Conservation (phyloP, 2,113 vertebrate species). For the Sturnira hondurensis region DNA sequence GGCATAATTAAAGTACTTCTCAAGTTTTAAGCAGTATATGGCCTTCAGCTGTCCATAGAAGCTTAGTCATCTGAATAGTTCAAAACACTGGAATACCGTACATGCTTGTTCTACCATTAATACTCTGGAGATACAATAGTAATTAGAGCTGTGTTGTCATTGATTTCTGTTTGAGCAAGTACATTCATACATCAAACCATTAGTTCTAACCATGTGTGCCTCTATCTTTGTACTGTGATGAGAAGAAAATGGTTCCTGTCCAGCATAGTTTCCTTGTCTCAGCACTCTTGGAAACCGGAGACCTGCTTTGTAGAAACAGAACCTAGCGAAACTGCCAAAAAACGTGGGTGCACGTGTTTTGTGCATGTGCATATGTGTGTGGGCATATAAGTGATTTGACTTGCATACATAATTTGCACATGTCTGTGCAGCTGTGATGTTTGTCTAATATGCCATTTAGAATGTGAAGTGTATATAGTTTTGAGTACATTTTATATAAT, state of each 20-base stretch:
- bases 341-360: neutral
- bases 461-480: neutral
- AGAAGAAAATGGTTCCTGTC: neutral
- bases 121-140: neutral
- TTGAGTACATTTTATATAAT: constrained; percentile 43
- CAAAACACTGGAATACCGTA: neutral
- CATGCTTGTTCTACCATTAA: neutral
- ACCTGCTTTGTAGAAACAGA: constrained; percentile 24
- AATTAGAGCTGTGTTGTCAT: neutral
- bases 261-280: neutral
- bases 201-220: neutral
- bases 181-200: neutral
- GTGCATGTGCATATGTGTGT: neutral
- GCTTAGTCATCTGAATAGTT: neutral
- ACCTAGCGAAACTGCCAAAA: constrained; percentile 19
- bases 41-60: neutral
- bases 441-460: constrained; percentile 22
- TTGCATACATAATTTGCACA: neutral
- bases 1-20: neutral
- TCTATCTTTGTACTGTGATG: neutral
- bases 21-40: neutral
- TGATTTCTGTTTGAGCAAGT: neutral
- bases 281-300: neutral
- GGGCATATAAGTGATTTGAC: neutral
- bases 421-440: constrained; percentile 24